phyloP scores from a whole-genome alignment of 2,113 vertebrate genomes.

The Muscicapa adusta region DNA sequence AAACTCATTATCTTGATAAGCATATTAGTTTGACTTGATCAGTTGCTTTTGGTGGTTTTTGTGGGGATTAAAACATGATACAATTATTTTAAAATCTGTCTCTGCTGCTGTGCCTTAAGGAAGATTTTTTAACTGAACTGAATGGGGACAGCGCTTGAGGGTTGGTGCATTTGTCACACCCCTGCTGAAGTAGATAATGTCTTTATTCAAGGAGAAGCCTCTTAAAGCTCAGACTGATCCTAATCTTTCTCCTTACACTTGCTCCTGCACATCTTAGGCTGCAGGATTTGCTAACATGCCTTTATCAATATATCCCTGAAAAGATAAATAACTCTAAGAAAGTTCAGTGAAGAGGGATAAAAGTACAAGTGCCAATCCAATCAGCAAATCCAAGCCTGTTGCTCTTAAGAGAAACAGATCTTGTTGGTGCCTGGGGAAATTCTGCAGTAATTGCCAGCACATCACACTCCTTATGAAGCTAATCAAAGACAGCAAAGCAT shows the following conservation, averaged over 20 bases:
- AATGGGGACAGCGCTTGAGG: not conserved
- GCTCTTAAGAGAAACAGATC: not conserved
- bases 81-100: not conserved
- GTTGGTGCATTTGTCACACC: not conserved
- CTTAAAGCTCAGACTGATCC: not conserved
- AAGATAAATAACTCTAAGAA: not conserved
- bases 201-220: not conserved
- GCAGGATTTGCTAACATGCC: not conserved
- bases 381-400: not conserved
- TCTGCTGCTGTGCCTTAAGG: not conserved
- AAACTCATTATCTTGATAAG: not conserved
- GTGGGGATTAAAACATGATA: not conserved
- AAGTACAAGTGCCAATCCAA: not conserved
- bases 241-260: not conserved
- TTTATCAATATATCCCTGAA: not conserved
- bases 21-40: not conserved
- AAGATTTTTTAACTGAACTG: not conserved
- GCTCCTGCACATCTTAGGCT: not conserved
- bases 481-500: not conserved
- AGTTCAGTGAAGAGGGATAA: not conserved
- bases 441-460: not conserved
- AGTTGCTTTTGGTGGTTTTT: not conserved
- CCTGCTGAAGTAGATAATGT: not conserved
- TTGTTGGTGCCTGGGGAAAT: not conserved
- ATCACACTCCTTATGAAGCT: not conserved